Base-by-base conservation (phyloP, 1,140 invertebrate genomes). In the Drosophila pandora region DNA sequence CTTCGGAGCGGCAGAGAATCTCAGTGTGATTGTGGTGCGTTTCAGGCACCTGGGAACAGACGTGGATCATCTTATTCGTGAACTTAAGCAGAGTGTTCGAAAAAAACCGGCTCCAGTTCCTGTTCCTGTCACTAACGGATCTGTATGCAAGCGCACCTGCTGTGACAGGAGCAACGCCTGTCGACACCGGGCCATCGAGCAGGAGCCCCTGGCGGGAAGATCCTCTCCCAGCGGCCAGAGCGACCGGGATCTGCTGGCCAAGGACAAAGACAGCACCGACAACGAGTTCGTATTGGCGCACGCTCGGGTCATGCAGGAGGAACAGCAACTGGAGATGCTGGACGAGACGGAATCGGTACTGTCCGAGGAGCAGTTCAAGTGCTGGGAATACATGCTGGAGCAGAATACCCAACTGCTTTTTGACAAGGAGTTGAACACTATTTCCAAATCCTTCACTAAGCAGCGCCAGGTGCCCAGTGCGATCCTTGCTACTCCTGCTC, bases 351-450 rank as follows among this genome's bases (percentile, higher is more conserved):
- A 93, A 92, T 94, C 82, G 47, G 93, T 83, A 74, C 90, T 90
- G 82, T 96, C 95, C 3, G 96, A 97, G 75, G 97, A 98, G 85
- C 96, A 97, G 87, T 97, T 97, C 81, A 96, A 97, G 73, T 97
- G 96, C 79, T 98, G 97, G 97, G 97, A 98, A 77, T 98, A 97
- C 80, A 97, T 97, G 96, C 90, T 98, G 17, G 97, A 97, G 83
- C 96, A 97, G 91, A 98, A 98, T 79, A 97, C 96, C 0, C 96
- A 97, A 82, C 91, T 97, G 65, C 80, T 98, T 0, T 97, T 97
- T 74, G 96, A 97, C 91, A 97, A 97, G 84, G 96, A 97, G 91
- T 90, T 97, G 45, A 96, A 97, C 85, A 97, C 96, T 9, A 91
- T 97, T 17, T 95, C 95, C 0, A 95, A 94, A 75, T 94, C 93